Percentiles rank a stretch among this genome's conserved stretches.
These are phyloP conservation scores for Epirrhoe tristata DNA, from an alignment of 2,888 invertebrate species.

Conservation along the genomic window DNA sequence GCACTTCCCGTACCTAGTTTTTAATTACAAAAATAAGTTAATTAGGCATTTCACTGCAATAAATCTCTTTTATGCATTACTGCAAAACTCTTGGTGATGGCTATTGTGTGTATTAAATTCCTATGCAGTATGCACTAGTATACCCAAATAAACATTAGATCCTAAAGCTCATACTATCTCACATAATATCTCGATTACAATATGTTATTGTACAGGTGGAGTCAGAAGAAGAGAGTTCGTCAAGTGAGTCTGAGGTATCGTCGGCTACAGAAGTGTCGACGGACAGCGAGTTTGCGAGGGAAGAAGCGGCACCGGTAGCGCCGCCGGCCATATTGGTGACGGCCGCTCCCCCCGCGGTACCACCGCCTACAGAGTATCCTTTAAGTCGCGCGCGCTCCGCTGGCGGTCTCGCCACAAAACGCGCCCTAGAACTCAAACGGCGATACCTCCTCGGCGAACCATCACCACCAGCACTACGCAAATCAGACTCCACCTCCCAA, in stretches of 20 bases:
- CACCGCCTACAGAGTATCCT: constrained; percentile 88
- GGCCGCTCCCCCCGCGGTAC: constrained; percentile 91
- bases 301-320: constrained; percentile 88
- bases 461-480: constrained; percentile 89
- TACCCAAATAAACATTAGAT: not conserved
- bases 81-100: constrained; percentile 12
- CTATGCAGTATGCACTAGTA: constrained; percentile 15
- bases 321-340: constrained; percentile 92
- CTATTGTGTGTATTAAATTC: constrained; percentile 5
- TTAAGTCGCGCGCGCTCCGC: constrained; percentile 94
- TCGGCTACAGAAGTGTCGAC: constrained; percentile 97
- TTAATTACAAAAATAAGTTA: constrained; percentile 24
- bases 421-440: constrained; percentile 94
- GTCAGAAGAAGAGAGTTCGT: constrained; percentile 85
- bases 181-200: constrained; percentile 4
- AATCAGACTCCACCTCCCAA: constrained; percentile 93
- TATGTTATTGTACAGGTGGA: constrained; percentile 67
- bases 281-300: constrained; percentile 96
- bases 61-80: not conserved
- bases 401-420: constrained; percentile 94
- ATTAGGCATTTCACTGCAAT: constrained; percentile 4
- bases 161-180: not conserved
- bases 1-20: constrained; percentile 40
- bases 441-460: constrained; percentile 92
- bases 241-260: constrained; percentile 89